Base-by-base conservation (phyloP, 2,797 vertebrate genomes). In the Neostethus bicornis region DNA sequence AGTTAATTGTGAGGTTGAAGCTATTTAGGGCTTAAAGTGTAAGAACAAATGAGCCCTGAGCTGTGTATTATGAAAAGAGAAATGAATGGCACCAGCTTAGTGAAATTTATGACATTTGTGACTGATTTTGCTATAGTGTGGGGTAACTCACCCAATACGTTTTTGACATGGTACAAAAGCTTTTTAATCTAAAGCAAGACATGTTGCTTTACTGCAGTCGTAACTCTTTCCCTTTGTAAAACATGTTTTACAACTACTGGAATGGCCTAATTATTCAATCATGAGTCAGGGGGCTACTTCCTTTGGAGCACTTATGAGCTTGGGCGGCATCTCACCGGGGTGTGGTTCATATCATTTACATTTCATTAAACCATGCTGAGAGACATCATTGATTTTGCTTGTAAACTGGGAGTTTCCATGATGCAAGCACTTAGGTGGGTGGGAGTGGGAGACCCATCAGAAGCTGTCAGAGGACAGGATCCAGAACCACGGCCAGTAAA, bases 381-480 rank as follows among this genome's bases (percentile, higher is more conserved):
- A 87, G 79, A 87, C 81, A 80, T 77, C 77, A 81, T 66, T 68
- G 78, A 86, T 85, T 85, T 66, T 48, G 61, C 49, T 38, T 24
- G 70, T 63, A 71, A 80, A 71, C 39, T 48, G 54, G 63, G 75
- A 79, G 70, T 87, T 90, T 87, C 82, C 79, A 79, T 87, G 81
- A 86, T 77, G 82, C 75, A 81, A 78, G 77, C 61, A 74, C 39
- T 56, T 55, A 62, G 70, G 73, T 62, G 76, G 58, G 69, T 48
- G 75, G 38, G 28, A 17, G 66, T 5, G 34, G 63, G 32, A 25
- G 81, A 75, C 80, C 82, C 87, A 86, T 88, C 86, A 87, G 80
- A 71, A 75, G 82, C 83, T 80, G 89, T 89, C 87, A 85, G 79
- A 80, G 79, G 83, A 90, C 80, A 76, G 75, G 73, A 90, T 85